Base-by-base conservation (phyloP, 2,888 invertebrate species). In the Smittia aterrima region DNA sequence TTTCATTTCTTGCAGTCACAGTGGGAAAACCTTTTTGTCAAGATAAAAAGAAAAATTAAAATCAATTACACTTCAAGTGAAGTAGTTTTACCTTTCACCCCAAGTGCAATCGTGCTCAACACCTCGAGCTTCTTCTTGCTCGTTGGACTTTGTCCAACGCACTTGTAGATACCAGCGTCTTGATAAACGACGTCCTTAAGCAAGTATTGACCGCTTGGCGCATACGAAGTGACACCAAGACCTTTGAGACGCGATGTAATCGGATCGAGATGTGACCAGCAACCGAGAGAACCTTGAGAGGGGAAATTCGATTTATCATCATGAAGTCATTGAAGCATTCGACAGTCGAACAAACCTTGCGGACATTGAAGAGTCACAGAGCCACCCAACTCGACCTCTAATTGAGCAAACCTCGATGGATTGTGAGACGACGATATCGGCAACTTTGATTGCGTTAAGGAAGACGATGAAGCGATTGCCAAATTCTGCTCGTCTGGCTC, bases 321-420 rank as follows among this genome's bases (percentile, higher is more conserved):
- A 22, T 22, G 22, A 20, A 20, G 20, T 7, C 16, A 54, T 32
- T 25, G 27, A 4, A 16, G 27, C 20, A 20, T 22, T 4, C 22
- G 20, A 18, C 13, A 16, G n/a, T 41, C 24, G 13, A 74, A 32
- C 13, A 40, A 68, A 88, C 91, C 92, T 83, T 90, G 89, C 74
- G 92, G 91, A 81, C 95, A 95, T 79, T 93, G 92, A 58, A 95
- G 84, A 77, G 93, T 93, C 47, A 94, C 92, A 67, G 92, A 92
- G 6, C 94, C 94, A 4, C 95, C 95, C 22, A 95, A 85, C 74
- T 92, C 91, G 54, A 94, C 93, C 79, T 95, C 93, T 75, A 92
- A 87, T 78, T 90, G 90, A 78, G 90, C 88, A 54, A 83, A 83
- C 75, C 83, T 83, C 74, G 82, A 83, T 11, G 83, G 83, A 78